Conservation (phyloP, 64 coral and sea anemone genomes). For the Hydrozoanthus tunicans region DNA sequence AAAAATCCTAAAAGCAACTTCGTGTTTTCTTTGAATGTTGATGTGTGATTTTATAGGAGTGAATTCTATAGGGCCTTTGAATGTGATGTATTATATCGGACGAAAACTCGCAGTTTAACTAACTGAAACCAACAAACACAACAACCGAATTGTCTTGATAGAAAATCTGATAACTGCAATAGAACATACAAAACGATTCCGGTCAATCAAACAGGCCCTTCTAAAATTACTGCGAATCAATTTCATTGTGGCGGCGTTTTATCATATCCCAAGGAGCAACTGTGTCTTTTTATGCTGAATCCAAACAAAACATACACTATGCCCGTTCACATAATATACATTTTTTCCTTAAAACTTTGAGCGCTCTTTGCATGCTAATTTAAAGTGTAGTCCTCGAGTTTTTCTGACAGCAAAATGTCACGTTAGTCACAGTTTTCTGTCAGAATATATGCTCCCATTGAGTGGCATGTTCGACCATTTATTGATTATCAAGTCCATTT, state of each 20-base stretch:
- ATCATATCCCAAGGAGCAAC: not conserved
- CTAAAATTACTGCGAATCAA: conserved; percentile 42
- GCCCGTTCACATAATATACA: not conserved
- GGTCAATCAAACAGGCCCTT: conserved; percentile 45
- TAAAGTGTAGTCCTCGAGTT: conserved; percentile 5
- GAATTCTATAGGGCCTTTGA: not conserved
- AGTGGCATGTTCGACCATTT: conserved; percentile 51
- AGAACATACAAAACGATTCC: conserved; percentile 78
- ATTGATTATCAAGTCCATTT: conserved; percentile 51
- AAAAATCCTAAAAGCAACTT: not conserved
- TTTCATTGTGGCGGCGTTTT: conserved; percentile 20
- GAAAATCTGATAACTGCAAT: conserved; percentile 72
- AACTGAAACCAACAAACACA: conserved; percentile 64
- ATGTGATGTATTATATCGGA: conserved; percentile 27
- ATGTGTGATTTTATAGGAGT: conserved; percentile 9
- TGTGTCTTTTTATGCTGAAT: not conserved
- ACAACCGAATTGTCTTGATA: conserved; percentile 74
- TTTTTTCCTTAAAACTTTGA: not conserved
- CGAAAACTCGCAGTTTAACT: conserved; percentile 32
- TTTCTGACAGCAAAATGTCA: conserved; percentile 45
- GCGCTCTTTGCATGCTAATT: conserved; percentile 41
- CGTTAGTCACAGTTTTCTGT: conserved; percentile 32
- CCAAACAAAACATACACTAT: not conserved
- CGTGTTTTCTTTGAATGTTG: not conserved
- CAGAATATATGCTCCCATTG: conserved; percentile 17